A percentile compares a stretch with the other conserved stretches of the same genome.
Evolutionary conservation across 2,888 invertebrate species (phyloP).

Genomic region (Hypsopygia costalis): DNA sequence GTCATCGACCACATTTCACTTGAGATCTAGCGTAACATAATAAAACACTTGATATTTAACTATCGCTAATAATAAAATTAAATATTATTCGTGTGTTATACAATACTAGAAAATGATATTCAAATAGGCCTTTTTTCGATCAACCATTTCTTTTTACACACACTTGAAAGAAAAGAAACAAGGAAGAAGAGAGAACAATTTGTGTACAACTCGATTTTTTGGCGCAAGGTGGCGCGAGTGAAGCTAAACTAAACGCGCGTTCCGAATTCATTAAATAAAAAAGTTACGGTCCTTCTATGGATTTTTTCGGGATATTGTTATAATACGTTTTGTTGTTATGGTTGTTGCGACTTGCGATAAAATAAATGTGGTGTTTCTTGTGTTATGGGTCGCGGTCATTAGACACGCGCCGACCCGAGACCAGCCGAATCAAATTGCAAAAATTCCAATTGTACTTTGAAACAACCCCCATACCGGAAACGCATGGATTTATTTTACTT

Average conservation of each 20-base stretch:
- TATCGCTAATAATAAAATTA: constrained; percentile 26
- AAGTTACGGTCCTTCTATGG: no score
- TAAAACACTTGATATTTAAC: constrained; percentile 36
- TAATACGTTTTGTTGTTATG: no score
- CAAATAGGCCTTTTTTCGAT: constrained; percentile 42
- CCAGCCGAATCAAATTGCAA: no score
- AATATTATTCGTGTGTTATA: constrained; percentile 32
- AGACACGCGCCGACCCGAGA: no score
- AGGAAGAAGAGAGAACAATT: constrained; percentile 46
- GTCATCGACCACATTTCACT: constrained; percentile 76
- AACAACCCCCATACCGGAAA: no score
- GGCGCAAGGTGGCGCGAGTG: constrained; percentile 42
- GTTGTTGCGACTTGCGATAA: no score
- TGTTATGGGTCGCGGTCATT: no score
- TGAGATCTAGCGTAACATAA: constrained; percentile 49
- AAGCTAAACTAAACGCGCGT: not conserved
- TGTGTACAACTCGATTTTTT: constrained; percentile 29
- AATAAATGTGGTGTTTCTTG: no score
- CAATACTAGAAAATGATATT: constrained; percentile 34
- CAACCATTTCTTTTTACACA: constrained; percentile 49
- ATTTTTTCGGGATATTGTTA: no score
- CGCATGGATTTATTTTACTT: no score
- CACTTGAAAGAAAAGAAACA: constrained; percentile 59
- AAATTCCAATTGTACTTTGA: no score
- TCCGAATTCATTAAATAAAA: no score